Evolutionary conservation across 2,888 invertebrate species (phyloP).

Genomic region (Nebria salina): DNA sequence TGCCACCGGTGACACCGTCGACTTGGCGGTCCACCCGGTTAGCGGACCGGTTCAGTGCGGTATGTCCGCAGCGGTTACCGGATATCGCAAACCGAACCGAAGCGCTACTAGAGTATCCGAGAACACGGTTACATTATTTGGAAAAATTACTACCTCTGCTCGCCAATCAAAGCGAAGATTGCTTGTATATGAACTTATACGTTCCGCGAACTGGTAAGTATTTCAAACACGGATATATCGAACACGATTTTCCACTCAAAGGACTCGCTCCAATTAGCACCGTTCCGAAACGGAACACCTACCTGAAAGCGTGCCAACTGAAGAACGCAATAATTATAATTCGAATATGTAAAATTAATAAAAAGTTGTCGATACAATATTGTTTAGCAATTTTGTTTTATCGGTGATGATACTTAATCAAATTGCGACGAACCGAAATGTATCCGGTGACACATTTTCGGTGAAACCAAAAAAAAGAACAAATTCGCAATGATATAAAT

Average conservation of each 20-base stretch:
- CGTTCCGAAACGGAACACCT: too few species aligned
- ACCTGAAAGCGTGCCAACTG: too few species aligned
- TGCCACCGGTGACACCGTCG: slow-evolving; percentile 94
- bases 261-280: too few species aligned
- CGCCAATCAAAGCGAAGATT: slow-evolving; percentile 96
- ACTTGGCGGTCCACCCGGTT: slow-evolving; percentile 84
- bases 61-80: slow-evolving; percentile 86
- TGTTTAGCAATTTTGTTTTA: too few species aligned
- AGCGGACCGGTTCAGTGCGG: slow-evolving; percentile 84
- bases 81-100: slow-evolving; percentile 70
- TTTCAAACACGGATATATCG: slow-evolving; percentile 16
- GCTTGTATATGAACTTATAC: slow-evolving; percentile 96
- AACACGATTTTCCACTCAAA: too few species aligned
- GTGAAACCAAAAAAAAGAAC: neutral
- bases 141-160: slow-evolving; percentile 85
- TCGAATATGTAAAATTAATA: neutral
- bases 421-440: neutral
- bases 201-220: slow-evolving; percentile 80
- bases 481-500: neutral
- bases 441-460: neutral
- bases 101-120: slow-evolving; percentile 78
- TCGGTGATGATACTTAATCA: too few species aligned
- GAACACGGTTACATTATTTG: slow-evolving; percentile 84
- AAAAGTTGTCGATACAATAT: too few species aligned
- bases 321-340: neutral